These are phyloP conservation scores for Copidosoma floridanum DNA, from an alignment of 1,140 invertebrate genomes.

Conservation along the genomic window DNA sequence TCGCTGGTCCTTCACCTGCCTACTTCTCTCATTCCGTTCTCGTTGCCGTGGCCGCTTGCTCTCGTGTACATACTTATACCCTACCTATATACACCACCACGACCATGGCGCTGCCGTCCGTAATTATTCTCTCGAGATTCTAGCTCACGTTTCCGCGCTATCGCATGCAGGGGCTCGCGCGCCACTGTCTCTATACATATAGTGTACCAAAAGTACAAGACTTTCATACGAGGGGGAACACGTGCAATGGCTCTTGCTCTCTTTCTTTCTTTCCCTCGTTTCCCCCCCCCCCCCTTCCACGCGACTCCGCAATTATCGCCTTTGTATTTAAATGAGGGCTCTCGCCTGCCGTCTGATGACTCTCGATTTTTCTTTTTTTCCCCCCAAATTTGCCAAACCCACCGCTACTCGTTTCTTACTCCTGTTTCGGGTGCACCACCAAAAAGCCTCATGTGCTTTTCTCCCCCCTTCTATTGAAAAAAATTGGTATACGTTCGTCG, in stretches of 20 bases:
- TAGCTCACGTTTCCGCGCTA: constrained; percentile 24
- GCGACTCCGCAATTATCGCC: constrained; percentile 16
- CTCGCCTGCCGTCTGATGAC: too few species aligned
- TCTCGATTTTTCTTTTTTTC: neutral
- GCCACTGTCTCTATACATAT: too few species aligned
- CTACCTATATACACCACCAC: too few species aligned
- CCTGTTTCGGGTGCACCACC: too few species aligned
- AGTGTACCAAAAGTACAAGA: constrained; percentile 6
- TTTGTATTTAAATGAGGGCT: constrained; percentile 22
- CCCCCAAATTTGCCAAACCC: too few species aligned
- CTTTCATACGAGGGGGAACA: constrained; percentile 9
- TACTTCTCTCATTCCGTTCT: too few species aligned
- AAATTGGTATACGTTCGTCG: too few species aligned
- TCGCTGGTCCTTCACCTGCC: too few species aligned
- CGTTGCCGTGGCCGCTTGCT: too few species aligned
- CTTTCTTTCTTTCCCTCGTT: neutral
- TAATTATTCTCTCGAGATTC: constrained; percentile 29
- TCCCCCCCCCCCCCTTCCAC: neutral
- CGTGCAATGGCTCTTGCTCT: constrained; percentile 1
- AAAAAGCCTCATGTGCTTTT: too few species aligned
- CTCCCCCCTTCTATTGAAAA: neutral
- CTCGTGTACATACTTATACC: too few species aligned
- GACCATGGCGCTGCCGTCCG: neutral
- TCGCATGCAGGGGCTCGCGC: neutral
- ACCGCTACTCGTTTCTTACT: too few species aligned